A percentile compares a stretch with the other conserved stretches of the same genome.
These are phyloP conservation scores for Monopis laevigella DNA, from an alignment of 2,888 invertebrate genomes.

Conservation along the genomic window DNA sequence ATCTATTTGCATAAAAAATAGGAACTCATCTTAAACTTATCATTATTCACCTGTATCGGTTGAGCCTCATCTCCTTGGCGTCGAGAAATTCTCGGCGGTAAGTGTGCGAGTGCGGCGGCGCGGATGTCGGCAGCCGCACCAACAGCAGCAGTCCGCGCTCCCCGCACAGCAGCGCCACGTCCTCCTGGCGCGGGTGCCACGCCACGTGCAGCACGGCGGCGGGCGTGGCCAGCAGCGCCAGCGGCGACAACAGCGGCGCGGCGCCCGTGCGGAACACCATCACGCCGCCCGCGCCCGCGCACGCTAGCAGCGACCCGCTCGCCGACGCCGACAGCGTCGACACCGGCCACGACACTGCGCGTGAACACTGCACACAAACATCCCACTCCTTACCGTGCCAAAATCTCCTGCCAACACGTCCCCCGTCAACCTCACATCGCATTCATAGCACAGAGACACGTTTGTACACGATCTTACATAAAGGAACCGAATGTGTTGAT, in stretches of 20 bases:
- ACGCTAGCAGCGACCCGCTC: slow-evolving; percentile 53
- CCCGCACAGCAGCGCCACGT: slow-evolving; percentile 44
- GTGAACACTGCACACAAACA: too few species aligned
- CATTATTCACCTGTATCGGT: too few species aligned
- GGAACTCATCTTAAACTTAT: too few species aligned
- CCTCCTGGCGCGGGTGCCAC: slow-evolving; percentile 31
- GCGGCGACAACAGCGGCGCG: slow-evolving; percentile 67
- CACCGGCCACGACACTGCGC: too few species aligned
- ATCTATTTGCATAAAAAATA: too few species aligned
- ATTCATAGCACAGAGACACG: background rate
- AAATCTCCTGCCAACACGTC: background rate
- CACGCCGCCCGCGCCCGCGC: slow-evolving; percentile 38
- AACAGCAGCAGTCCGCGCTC: slow-evolving; percentile 51
- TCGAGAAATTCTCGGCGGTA: slow-evolving; percentile 47
- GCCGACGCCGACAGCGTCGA: background rate
- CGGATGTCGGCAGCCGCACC: slow-evolving; percentile 31
- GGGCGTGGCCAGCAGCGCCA: slow-evolving; percentile 14
- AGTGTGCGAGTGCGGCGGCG: slow-evolving; percentile 45
- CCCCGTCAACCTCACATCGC: background rate
- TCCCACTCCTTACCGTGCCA: too few species aligned
- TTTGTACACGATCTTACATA: background rate
- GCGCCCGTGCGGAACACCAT: slow-evolving; percentile 19
- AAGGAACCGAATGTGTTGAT: background rate
- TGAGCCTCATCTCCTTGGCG: slow-evolving; percentile 42
- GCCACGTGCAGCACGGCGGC: background rate